Conservation (phyloP, 2,888 invertebrate species). For the Nemurella pictetii region DNA sequence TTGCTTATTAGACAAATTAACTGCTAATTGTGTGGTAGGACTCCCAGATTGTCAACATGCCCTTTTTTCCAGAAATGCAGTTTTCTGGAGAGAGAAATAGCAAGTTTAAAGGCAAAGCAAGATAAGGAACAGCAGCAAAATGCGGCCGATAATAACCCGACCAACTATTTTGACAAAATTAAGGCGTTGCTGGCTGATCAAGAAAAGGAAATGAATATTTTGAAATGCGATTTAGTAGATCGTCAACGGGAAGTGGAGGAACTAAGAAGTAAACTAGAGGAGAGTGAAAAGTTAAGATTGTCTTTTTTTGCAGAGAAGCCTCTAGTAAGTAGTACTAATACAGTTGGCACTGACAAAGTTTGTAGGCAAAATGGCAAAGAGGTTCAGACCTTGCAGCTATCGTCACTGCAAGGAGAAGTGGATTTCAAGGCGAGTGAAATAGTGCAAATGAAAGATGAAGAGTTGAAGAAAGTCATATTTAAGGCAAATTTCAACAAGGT, state of each 20-base stretch:
- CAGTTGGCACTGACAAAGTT: background rate
- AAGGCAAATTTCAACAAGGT: no score
- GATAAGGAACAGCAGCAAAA: background rate
- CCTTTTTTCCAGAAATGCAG: no score
- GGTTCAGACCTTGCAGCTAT: background rate
- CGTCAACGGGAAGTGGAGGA: no score
- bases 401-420: background rate
- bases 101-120: no score
- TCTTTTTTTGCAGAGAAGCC: background rate
- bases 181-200: background rate
- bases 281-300: background rate
- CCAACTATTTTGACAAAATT: background rate
- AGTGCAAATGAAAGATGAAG: background rate
- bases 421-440: background rate
- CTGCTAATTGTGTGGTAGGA: no score
- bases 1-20: no score
- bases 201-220: no score
- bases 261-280: background rate
- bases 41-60: no score
- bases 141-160: background rate
- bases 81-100: no score
- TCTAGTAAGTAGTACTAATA: background rate
- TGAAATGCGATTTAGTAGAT: no score
- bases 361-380: background rate
- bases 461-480: no score